Evolutionary conservation across 92 coral and sea anemone genomes (phyloP).

Genomic region (Parazoanthus atlanticus): DNA sequence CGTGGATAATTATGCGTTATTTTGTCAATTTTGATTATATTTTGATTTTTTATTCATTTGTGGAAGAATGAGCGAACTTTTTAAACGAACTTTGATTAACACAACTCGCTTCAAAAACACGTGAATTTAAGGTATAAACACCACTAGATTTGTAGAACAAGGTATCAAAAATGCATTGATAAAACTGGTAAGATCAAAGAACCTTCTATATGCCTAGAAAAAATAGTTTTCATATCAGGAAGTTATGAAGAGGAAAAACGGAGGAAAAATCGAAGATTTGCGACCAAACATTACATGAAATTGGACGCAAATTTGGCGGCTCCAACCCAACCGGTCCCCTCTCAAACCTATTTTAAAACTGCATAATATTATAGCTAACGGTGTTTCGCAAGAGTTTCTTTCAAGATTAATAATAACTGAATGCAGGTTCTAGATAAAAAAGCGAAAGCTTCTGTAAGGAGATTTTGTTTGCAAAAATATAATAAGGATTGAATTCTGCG

Average conservation of each 20-base stretch:
- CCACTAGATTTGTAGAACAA: background rate
- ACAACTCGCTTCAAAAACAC: background rate
- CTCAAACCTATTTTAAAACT: background rate
- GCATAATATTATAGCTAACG: background rate
- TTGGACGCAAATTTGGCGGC: background rate
- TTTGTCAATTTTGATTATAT: too few species aligned
- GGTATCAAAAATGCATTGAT: background rate
- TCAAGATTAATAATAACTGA: too few species aligned
- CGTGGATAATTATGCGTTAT: too few species aligned
- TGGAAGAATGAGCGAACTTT: too few species aligned
- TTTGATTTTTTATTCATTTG: too few species aligned
- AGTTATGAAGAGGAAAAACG: too few species aligned
- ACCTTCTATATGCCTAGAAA: background rate
- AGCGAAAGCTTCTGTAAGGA: background rate
- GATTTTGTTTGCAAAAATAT: background rate
- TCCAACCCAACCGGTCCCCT: background rate
- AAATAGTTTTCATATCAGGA: background rate
- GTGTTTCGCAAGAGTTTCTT: background rate
- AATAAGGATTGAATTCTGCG: background rate
- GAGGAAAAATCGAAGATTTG: background rate
- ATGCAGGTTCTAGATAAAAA: background rate
- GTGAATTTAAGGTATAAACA: too few species aligned
- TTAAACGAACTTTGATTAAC: background rate
- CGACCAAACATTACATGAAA: background rate
- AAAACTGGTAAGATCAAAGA: background rate